Evolutionary conservation across 2,797 vertebrate genomes (phyloP).

Genomic region (Microchirus variegatus): DNA sequence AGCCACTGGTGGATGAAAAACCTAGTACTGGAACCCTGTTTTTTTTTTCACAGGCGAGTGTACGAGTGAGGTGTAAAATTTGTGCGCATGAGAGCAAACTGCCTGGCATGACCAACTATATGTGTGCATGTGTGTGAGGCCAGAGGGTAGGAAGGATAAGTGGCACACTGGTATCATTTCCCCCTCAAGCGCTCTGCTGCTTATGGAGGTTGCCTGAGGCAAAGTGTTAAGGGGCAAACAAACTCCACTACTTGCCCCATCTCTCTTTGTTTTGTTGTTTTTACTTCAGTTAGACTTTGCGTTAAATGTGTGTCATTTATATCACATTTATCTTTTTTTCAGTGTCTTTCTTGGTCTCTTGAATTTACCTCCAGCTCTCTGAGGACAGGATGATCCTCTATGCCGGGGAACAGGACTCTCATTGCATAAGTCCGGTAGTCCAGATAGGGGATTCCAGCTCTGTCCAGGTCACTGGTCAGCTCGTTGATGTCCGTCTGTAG

Average conservation of each 20-base stretch:
- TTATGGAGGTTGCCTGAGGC: conserved; percentile 36
- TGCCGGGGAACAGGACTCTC: conserved; percentile 95
- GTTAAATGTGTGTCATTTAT: conserved; percentile 8
- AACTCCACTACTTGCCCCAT: background rate
- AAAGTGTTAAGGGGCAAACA: too few species aligned
- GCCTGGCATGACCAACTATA: conserved; percentile 10
- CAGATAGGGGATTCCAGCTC: conserved; percentile 93
- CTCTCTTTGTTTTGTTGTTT: conserved; percentile 16
- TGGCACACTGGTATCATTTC: conserved; percentile 48
- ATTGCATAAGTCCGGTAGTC: conserved; percentile 96
- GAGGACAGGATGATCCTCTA: conserved; percentile 95
- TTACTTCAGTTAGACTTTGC: conserved; percentile 2
- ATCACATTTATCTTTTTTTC: conserved; percentile 68
- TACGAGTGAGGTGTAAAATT: conserved; percentile 23
- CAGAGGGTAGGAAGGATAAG: conserved; percentile 46
- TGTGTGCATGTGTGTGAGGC: conserved; percentile 25
- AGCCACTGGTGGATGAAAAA: conserved; percentile 72
- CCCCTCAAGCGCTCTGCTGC: conserved; percentile 45
- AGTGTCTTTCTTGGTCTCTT: conserved; percentile 78
- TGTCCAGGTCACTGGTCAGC: conserved; percentile 94
- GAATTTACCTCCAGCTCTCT: conserved; percentile 93
- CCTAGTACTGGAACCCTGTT: conserved; percentile 67
- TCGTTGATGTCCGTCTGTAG: conserved; percentile 98
- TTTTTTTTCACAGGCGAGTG: conserved; percentile 58
- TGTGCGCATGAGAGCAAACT: conserved; percentile 14